A percentile compares a stretch with the other conserved stretches of the same genome.
Evolutionary conservation across 2,888 invertebrate species (phyloP).

Genomic region (Atherix ibis): DNA sequence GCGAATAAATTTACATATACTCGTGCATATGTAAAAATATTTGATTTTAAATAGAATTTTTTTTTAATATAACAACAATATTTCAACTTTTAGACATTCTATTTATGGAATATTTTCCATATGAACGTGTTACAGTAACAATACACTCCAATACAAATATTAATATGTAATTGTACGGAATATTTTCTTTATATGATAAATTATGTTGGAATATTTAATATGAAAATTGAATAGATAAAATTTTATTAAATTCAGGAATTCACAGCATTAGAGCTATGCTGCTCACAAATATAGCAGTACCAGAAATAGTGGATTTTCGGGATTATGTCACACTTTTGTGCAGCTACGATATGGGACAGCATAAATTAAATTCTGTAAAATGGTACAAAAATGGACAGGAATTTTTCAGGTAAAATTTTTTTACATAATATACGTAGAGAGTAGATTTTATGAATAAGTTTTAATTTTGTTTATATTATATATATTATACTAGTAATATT

Average conservation of each 20-base stretch:
- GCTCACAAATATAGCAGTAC: conserved; percentile 30
- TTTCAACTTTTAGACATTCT: too few species aligned
- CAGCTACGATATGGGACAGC: conserved; percentile 32
- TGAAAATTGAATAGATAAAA: neutral
- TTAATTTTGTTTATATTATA: neutral
- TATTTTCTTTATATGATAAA: too few species aligned
- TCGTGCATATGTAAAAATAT: too few species aligned
- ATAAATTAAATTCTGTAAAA: conserved; percentile 32
- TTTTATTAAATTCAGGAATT: conserved; percentile 18
- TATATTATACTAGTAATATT: too few species aligned
- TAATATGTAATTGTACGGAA: too few species aligned
- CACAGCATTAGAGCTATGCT: conserved; percentile 24
- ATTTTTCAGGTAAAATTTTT: conserved; percentile 34
- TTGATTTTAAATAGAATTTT: too few species aligned
- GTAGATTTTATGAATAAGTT: neutral
- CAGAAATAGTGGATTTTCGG: conserved; percentile 31
- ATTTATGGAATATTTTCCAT: too few species aligned
- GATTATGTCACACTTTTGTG: conserved; percentile 31
- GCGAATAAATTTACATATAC: too few species aligned
- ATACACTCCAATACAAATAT: too few species aligned
- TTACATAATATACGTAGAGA: too few species aligned
- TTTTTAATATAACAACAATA: too few species aligned
- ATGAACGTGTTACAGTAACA: too few species aligned
- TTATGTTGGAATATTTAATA: neutral
- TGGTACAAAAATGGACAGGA: conserved; percentile 33